Conservation (phyloP, 2,888 invertebrate genomes). For the Mactromeris polynyma region DNA sequence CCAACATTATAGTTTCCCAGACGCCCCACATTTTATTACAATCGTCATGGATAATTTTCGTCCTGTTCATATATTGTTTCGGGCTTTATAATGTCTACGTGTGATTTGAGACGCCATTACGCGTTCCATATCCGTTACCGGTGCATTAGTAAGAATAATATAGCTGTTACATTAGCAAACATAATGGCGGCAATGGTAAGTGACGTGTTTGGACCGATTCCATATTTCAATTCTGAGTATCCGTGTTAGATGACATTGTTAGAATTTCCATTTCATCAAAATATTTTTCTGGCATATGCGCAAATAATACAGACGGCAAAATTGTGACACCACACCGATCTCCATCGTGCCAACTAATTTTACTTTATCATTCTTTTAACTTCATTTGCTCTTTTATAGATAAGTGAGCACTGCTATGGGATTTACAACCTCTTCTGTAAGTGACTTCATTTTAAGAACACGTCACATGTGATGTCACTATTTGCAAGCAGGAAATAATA, state of each 20-base stretch:
- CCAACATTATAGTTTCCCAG: neutral
- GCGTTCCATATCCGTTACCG: neutral
- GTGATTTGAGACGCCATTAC: conserved; percentile 5
- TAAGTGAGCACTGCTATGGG: too few relatives aligned
- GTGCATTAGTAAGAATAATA: conserved; percentile 22
- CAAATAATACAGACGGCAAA: neutral
- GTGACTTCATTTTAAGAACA: too few relatives aligned
- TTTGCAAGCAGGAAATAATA: too few relatives aligned
- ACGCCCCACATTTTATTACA: neutral
- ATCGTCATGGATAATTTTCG: neutral
- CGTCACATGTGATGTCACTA: too few relatives aligned
- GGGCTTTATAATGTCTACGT: neutral
- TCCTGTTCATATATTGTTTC: neutral
- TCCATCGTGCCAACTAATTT: too few relatives aligned
- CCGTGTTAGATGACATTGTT: neutral
- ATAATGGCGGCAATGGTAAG: neutral
- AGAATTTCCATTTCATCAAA: neutral
- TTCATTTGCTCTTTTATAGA: too few relatives aligned
- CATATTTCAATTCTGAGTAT: neutral
- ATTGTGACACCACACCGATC: too few relatives aligned
- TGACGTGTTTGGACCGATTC: neutral
- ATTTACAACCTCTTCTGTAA: too few relatives aligned
- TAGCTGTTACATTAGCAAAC: neutral
- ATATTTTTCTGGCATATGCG: neutral
- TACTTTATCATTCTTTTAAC: too few relatives aligned